Percentiles rank a stretch among this genome's conserved stretches.
Evolutionary conservation across 2,797 vertebrate species (phyloP).

Genomic region (Darevskia mixta): DNA sequence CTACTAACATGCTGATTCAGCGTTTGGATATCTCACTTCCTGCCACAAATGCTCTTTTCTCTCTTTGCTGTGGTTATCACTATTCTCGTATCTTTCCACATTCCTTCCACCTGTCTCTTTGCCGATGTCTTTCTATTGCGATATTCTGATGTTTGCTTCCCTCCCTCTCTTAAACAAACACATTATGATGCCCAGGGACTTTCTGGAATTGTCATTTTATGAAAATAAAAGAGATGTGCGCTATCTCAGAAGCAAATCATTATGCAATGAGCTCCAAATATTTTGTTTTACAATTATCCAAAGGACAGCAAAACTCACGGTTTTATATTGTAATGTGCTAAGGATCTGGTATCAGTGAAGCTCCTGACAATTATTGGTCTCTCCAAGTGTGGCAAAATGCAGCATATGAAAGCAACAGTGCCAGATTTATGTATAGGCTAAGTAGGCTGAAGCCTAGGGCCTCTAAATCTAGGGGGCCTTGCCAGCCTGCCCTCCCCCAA

Average conservation of each 20-base stretch:
- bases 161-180: not conserved
- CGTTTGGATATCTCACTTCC: not conserved
- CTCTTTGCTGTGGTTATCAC: not conserved
- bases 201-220: not conserved
- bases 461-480: too few relatives aligned
- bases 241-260: not conserved
- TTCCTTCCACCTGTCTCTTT: not conserved
- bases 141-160: not conserved
- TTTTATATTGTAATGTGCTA: not conserved
- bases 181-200: too few relatives aligned
- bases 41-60: not conserved
- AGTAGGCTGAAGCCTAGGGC: too few relatives aligned
- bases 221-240: not conserved
- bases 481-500: too few relatives aligned
- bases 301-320: not conserved
- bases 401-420: too few relatives aligned
- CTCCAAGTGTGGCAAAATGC: not conserved
- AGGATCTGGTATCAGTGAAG: not conserved
- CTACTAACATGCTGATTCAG: not conserved
- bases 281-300: not conserved
- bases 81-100: not conserved
- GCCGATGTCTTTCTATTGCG: too few relatives aligned
- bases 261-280: not conserved
- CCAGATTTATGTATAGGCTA: too few relatives aligned
- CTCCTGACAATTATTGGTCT: not conserved